Percentiles rank a stretch among this genome's conserved stretches.
Evolutionary conservation across 1,140 invertebrate species (phyloP).

Genomic region (Danaus plexippus): DNA sequence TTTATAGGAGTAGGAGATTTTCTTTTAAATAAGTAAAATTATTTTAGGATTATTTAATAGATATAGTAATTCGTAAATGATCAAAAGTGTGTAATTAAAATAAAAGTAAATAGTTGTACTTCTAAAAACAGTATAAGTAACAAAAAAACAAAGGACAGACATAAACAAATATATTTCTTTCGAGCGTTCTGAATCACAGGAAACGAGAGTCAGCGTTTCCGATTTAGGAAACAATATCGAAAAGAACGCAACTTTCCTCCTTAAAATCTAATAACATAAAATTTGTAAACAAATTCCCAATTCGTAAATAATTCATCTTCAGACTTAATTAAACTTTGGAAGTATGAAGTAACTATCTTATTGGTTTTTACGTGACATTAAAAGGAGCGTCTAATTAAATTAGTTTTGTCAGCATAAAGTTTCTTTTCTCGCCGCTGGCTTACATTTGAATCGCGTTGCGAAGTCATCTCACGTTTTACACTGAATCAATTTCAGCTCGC

Average conservation of each 20-base stretch:
- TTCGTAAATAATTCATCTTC: too few relatives aligned
- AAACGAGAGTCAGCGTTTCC: constrained; percentile 49
- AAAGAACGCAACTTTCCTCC: constrained; percentile 36
- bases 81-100: too few relatives aligned
- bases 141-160: constrained; percentile 36
- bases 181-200: constrained; percentile 50
- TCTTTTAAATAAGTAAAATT: too few relatives aligned
- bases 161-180: constrained; percentile 39
- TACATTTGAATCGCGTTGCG: constrained; percentile 57
- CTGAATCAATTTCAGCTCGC: constrained; percentile 63
- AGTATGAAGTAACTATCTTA: too few relatives aligned
- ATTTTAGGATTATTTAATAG: too few relatives aligned
- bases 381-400: constrained; percentile 49
- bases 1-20: too few relatives aligned
- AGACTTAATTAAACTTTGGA: too few relatives aligned
- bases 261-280: constrained; percentile 3
- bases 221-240: constrained; percentile 54
- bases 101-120: too few relatives aligned
- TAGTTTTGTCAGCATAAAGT: constrained; percentile 52
- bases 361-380: constrained; percentile 4
- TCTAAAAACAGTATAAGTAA: background rate
- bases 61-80: too few relatives aligned
- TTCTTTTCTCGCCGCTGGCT: constrained; percentile 31
- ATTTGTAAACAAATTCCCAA: too few relatives aligned
- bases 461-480: constrained; percentile 54